These are phyloP conservation scores for Cariama cristata DNA, from an alignment of 2,113 vertebrate species.

Conservation along the genomic window DNA sequence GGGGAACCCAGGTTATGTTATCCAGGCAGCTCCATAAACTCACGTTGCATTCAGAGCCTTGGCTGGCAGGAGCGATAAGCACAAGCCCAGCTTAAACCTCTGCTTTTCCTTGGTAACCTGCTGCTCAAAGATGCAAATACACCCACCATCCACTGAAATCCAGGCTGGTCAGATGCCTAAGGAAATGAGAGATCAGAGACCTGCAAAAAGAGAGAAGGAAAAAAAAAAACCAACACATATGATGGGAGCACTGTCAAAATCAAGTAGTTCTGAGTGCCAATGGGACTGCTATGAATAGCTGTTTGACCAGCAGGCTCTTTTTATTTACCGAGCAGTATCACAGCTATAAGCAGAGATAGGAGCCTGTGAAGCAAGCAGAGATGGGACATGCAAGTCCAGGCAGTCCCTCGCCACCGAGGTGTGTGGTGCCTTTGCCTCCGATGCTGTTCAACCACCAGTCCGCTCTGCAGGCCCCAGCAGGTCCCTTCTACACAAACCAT, in stretches of 20 bases:
- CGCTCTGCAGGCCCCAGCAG: not conserved
- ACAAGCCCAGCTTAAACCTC: not conserved
- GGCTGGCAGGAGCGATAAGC: not conserved
- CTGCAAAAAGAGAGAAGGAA: not conserved
- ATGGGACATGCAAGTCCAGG: not conserved
- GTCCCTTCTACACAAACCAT: not conserved
- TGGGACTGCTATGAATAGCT: not conserved
- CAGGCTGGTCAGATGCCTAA: not conserved
- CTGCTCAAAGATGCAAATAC: not conserved
- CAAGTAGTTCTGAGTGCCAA: not conserved
- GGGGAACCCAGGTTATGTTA: not conserved
- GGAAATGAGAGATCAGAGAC: not conserved
- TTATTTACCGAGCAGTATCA: fast-evolving
- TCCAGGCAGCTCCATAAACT: not conserved
- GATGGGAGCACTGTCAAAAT: not conserved
- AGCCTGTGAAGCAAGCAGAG: not conserved
- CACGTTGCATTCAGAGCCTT: fast-evolving
- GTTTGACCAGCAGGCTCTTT: not conserved
- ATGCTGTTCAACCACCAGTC: fast-evolving
- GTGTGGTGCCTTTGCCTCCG: not conserved
- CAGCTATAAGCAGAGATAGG: fast-evolving
- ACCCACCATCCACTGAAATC: not conserved
- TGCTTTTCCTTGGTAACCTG: not conserved
- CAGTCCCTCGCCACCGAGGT: not conserved
- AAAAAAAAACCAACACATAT: not conserved